Conservation (phyloP, 2,888 invertebrate species). For the Augochlorella aurata region DNA sequence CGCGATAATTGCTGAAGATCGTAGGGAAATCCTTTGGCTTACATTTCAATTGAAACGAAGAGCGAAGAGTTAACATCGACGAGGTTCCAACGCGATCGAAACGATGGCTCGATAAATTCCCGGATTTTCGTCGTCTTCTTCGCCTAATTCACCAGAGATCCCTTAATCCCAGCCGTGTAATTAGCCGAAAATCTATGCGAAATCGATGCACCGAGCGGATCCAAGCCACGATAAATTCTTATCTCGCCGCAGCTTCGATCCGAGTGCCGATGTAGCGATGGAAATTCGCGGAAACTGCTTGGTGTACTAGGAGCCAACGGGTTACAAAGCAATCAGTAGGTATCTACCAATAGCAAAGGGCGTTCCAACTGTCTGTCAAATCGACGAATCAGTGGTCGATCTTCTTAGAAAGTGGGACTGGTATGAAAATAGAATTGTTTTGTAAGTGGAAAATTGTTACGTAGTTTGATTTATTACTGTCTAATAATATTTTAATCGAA, state of each 20-base stretch:
- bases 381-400: too few species aligned
- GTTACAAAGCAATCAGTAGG: slow-evolving; percentile 6
- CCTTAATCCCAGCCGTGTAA: slow-evolving; percentile 19
- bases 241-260: not conserved
- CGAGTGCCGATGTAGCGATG: not conserved
- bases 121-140: slow-evolving; percentile 32
- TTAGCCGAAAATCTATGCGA: slow-evolving; percentile 43
- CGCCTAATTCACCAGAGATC: slow-evolving; percentile 33
- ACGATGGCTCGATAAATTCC: slow-evolving; percentile 35
- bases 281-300: slow-evolving; percentile 2
- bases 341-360: not conserved
- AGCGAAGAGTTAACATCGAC: too few species aligned
- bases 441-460: too few species aligned
- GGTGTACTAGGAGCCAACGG: not conserved
- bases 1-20: too few species aligned
- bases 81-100: not conserved
- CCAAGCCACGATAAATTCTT: slow-evolving; percentile 15
- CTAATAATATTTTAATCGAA: too few species aligned
- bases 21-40: too few species aligned
- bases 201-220: not conserved
- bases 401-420: too few species aligned
- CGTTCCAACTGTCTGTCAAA: too few species aligned
- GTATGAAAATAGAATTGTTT: too few species aligned
- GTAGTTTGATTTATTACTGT: too few species aligned
- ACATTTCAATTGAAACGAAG: too few species aligned